A percentile compares a stretch with the other conserved stretches of the same genome.
phyloP scores from a whole-genome alignment of 2,888 invertebrate species.

The Limenitis camilla region DNA sequence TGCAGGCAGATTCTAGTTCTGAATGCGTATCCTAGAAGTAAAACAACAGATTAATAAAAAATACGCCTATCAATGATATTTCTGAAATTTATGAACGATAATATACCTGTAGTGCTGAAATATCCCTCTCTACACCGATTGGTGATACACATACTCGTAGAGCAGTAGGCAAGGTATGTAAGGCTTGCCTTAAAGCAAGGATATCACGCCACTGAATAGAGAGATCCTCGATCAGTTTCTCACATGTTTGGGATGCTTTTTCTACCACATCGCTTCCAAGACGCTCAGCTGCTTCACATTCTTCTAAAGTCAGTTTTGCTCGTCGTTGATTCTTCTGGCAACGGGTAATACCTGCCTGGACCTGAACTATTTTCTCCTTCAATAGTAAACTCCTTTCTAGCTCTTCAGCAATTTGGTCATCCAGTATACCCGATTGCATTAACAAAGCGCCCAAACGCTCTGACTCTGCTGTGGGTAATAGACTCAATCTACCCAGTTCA shows the following conservation, averaged over 20 bases:
- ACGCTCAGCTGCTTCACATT: conserved; percentile 82
- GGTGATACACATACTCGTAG: conserved; percentile 85
- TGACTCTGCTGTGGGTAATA: conserved; percentile 83
- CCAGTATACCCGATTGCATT: conserved; percentile 80
- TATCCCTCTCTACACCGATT: conserved; percentile 82
- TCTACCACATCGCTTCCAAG: conserved; percentile 85
- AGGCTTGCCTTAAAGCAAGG: conserved; percentile 81
- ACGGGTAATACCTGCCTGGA: conserved; percentile 81
- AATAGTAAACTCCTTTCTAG: conserved; percentile 82
- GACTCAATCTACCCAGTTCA: conserved; percentile 83
- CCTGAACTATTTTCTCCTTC: conserved; percentile 82
- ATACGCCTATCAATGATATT: not conserved
- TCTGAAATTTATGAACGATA: not conserved
- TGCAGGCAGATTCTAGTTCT: conserved; percentile 81
- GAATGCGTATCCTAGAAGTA: conserved; percentile 79
- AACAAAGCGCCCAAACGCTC: conserved; percentile 84
- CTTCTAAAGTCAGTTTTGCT: conserved; percentile 78
- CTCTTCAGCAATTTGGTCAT: conserved; percentile 83
- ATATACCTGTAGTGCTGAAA: conserved; percentile 74
- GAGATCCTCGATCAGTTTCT: conserved; percentile 80
- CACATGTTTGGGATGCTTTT: conserved; percentile 82
- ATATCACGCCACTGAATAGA: conserved; percentile 85
- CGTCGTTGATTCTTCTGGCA: conserved; percentile 81
- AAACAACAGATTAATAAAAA: not conserved
- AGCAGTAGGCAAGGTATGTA: conserved; percentile 85